Base-by-base conservation (phyloP, 1,140 invertebrate species). In the Macrostomum lignano region DNA sequence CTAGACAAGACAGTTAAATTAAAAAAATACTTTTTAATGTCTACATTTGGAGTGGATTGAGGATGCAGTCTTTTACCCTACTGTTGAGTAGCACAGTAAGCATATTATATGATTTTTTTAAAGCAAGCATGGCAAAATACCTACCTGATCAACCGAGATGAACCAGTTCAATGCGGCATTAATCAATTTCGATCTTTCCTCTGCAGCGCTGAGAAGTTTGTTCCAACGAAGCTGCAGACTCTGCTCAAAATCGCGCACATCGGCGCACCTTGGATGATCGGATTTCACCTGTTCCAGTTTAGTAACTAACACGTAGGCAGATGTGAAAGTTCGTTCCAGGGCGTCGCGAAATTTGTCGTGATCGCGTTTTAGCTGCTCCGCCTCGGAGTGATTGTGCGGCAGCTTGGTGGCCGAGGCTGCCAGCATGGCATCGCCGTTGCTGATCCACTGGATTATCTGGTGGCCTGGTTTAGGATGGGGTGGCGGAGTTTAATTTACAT, bases 81-180 rank as follows among this genome's bases (percentile, higher is more conserved):
- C n/a, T n/a, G n/a, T n/a, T n/a, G n/a, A n/a, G n/a, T n/a, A n/a
- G n/a, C n/a, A n/a, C n/a, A n/a, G n/a, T n/a, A n/a, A n/a, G n/a
- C n/a, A n/a, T n/a, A n/a, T n/a, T n/a, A n/a, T n/a, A n/a, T n/a
- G n/a, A n/a, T n/a, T n/a, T n/a, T n/a, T n/a, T n/a, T n/a, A n/a
- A n/a, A n/a, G n/a, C n/a, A n/a, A n/a, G n/a, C n/a, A 20, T 9
- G 7, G n/a, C 19, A 1, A 30, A n/a, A 34, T 6, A 31, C 38
- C 38, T 38, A 68, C 77, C 63, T 88, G 79, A 49, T 91, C 82
- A 1, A 81, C 79, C 6, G 82, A 93, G 62, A 91, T 93, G 57
- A 84, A 93, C 63, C 93, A 94, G 56, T 84, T 91, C 26, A 88
- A 70, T 39, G 78, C 81, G 5, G 81, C 79, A 23, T 77, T 84